These are phyloP conservation scores for Crossocerus cetratus DNA, from an alignment of 2,888 invertebrate species.

Conservation along the genomic window DNA sequence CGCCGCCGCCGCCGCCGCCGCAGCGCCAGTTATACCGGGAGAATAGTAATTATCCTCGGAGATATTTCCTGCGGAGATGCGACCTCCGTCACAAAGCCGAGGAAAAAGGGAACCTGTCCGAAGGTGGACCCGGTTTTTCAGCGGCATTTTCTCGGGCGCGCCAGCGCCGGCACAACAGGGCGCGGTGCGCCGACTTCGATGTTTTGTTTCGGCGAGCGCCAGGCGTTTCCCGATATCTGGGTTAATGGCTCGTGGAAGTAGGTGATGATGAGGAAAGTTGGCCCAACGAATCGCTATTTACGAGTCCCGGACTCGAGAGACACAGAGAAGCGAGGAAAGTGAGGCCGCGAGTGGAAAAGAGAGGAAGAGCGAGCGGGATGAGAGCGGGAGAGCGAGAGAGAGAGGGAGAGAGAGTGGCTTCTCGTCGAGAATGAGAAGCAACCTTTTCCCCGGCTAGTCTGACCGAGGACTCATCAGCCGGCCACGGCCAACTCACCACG, in stretches of 20 bases:
- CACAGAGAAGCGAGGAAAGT: neutral
- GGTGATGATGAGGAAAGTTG: constrained; percentile 2
- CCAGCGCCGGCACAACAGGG: no score
- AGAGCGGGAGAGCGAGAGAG: neutral
- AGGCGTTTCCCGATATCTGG: constrained; percentile 1
- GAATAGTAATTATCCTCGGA: constrained; percentile 41
- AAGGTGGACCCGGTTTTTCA: neutral
- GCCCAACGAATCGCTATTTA: neutral
- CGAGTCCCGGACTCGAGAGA: no score
- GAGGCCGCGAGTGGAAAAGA: neutral
- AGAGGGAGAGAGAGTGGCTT: neutral
- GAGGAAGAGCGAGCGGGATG: neutral
- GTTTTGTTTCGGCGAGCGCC: neutral
- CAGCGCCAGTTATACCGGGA: constrained; percentile 2
- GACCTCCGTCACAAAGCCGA: neutral
- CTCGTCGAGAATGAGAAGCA: neutral
- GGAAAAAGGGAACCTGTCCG: neutral
- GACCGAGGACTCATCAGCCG: neutral
- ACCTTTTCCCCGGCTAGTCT: neutral
- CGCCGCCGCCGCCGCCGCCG: neutral
- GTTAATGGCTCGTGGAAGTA: constrained; percentile 1
- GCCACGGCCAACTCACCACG: constrained; percentile 1
- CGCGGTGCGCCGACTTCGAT: neutral
- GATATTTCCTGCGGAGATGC: neutral
- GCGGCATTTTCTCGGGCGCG: neutral